These are phyloP conservation scores for Phortica okadai DNA, from an alignment of 2,888 invertebrate genomes.

Conservation along the genomic window DNA sequence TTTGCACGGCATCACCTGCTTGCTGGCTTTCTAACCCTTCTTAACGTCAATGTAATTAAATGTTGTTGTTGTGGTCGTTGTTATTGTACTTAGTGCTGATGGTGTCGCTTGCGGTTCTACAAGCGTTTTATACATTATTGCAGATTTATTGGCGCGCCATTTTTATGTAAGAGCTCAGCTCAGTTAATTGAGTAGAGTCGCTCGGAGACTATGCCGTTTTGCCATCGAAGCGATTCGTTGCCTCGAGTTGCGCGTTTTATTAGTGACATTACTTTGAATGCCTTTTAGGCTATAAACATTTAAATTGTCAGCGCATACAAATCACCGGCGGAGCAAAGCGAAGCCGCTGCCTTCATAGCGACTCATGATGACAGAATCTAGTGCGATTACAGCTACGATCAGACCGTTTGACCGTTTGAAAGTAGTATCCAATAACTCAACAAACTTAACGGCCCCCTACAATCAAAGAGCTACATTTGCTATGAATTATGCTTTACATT, in stretches of 20 bases:
- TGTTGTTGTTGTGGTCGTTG: constrained; percentile 22
- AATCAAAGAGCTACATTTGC: constrained; percentile 2
- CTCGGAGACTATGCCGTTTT: not conserved
- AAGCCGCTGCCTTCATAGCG: not conserved
- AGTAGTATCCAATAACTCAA: constrained; percentile 17
- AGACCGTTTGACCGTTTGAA: constrained; percentile 10
- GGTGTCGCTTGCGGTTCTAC: constrained; percentile 5
- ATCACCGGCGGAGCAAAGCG: not conserved
- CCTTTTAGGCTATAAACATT: constrained; percentile 26
- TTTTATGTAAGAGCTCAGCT: constrained; percentile 51
- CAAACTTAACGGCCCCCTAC: constrained; percentile 5
- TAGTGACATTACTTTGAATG: constrained; percentile 38
- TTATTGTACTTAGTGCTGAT: not conserved
- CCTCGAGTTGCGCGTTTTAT: constrained; percentile 45
- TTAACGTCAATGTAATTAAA: not conserved
- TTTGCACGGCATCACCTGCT: not conserved
- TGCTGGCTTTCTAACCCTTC: not conserved
- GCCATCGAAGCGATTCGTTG: not conserved
- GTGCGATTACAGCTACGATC: not conserved
- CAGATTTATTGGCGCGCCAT: constrained; percentile 57
- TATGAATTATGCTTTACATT: not conserved
- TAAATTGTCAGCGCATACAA: not conserved
- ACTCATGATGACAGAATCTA: not conserved
- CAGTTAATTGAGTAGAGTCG: constrained; percentile 54
- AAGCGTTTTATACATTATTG: constrained; percentile 35